Base-by-base conservation (phyloP, 2,888 invertebrate genomes). In the Adelphocoris suturalis region DNA sequence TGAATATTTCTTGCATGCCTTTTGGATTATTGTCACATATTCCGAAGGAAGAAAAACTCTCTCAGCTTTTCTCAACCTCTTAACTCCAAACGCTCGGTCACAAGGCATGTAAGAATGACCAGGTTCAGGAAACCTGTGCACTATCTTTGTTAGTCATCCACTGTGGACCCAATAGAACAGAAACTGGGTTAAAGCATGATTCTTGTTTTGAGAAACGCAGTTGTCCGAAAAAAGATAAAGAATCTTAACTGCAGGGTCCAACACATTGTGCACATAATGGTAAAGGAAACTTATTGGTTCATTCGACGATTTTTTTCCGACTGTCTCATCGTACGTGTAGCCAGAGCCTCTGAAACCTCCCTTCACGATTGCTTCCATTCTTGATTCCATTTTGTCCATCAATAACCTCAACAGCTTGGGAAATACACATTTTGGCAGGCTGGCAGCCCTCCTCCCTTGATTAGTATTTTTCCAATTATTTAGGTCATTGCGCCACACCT, bases 181-280 rank as follows among this genome's bases (percentile, higher is more conserved):
- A 27, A 46, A 88, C 46, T 88, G 88, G n/a, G 80, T 88, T 47
- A 88, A 80, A 81, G 84, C 90, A 47, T 88, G 85, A 84, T 92
- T 91, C 46, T 91, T 92, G 78, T 91, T 92, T 78, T 91, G 91
- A 46, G 91, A 90, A 13, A 80, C 82, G 19, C n/a, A n/a, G 16
- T 13, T n/a, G 48, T 82, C 82, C 12, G 3, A 82, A 19, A 82
- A 82, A 4, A 82, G 7, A 9, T 82, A 14, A 19, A 82, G 48
- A 19, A 3, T 13, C 12, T 82, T 55, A 5, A 52, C 16, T 14
- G 1, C 19, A 0, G 48, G 52, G 14, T 48, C 48, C 82, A 82
- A 48, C 3, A n/a, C 1, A 23, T 82, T 82, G 19, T 3, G 14
- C 2, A 82, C 14, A 14, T n/a, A 82, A 48, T 48, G 82, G 14